phyloP scores from a whole-genome alignment of 1,140 invertebrate genomes.

The Littorina saxatilis region DNA sequence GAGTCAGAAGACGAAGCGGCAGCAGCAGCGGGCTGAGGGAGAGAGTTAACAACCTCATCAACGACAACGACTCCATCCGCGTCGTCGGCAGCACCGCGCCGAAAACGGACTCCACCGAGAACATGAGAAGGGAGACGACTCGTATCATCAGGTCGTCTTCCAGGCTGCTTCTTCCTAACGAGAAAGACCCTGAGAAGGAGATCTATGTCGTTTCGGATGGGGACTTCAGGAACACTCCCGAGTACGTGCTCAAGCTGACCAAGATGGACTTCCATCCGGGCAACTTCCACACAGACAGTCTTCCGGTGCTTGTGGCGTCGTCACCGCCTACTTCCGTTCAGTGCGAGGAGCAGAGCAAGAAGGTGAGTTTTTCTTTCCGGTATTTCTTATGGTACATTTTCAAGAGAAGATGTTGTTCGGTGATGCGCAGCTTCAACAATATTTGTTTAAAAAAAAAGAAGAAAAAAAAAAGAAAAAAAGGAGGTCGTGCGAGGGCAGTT shows the following conservation, averaged over 20 bases:
- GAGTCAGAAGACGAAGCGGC: background rate
- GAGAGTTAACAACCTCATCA: background rate
- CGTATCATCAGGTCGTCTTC: background rate
- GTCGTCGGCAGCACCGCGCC: background rate
- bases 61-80: background rate
- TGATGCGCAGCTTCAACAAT: too few relatives aligned
- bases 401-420: too few relatives aligned
- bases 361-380: conserved; percentile 16
- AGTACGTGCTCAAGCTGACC: conserved; percentile 59
- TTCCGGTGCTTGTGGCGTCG: background rate
- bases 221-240: conserved; percentile 63
- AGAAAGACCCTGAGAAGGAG: conserved; percentile 46
- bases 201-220: conserved; percentile 52
- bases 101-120: background rate
- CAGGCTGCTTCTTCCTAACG: background rate
- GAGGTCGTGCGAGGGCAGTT: too few relatives aligned
- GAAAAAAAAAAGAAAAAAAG: too few relatives aligned
- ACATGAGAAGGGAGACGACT: background rate
- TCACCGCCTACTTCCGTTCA: conserved; percentile 18
- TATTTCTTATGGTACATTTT: background rate
- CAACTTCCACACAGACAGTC: conserved; percentile 33
- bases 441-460: too few relatives aligned
- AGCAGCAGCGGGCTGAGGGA: background rate
- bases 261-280: conserved; percentile 27
- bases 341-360: conserved; percentile 15